A percentile compares a stretch with the other conserved stretches of the same genome.
Evolutionary conservation across 2,113 vertebrate species (phyloP).

Genomic region (Bungarus multicinctus): DNA sequence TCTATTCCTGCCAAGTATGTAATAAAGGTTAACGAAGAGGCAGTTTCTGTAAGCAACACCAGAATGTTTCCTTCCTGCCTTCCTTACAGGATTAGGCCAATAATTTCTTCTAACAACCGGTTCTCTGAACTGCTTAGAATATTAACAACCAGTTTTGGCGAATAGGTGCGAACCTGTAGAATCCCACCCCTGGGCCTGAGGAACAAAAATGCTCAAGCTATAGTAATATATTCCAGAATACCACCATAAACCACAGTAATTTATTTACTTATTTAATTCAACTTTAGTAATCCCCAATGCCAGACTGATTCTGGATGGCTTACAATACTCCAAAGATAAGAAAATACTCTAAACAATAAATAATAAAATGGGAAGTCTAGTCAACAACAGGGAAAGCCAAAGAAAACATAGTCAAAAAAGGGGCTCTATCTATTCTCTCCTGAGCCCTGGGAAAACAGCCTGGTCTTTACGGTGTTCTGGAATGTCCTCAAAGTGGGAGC

Average conservation of each 20-base stretch:
- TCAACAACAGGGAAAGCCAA: background rate
- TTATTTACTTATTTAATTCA: background rate
- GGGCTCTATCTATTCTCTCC: background rate
- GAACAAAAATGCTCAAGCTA: background rate
- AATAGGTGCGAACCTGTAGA: no score
- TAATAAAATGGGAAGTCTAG: background rate
- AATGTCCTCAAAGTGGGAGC: background rate
- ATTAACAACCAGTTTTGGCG: no score
- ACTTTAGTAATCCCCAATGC: background rate
- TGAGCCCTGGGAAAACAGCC: background rate
- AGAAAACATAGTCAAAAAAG: background rate
- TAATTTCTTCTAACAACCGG: no score
- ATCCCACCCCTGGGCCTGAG: no score
- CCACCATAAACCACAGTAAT: background rate
- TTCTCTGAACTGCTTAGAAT: no score
- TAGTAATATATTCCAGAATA: background rate
- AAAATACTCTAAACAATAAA: background rate
- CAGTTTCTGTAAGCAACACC: no score
- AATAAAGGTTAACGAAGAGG: no score
- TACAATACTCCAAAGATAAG: background rate
- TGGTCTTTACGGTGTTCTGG: background rate
- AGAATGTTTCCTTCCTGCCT: no score
- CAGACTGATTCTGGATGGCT: background rate
- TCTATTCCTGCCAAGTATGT: no score
- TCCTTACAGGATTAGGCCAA: no score